A percentile compares a stretch with the other conserved stretches of the same genome.
Evolutionary conservation across 2,113 vertebrate genomes (phyloP).

Genomic region (Anoplopoma fimbria): DNA sequence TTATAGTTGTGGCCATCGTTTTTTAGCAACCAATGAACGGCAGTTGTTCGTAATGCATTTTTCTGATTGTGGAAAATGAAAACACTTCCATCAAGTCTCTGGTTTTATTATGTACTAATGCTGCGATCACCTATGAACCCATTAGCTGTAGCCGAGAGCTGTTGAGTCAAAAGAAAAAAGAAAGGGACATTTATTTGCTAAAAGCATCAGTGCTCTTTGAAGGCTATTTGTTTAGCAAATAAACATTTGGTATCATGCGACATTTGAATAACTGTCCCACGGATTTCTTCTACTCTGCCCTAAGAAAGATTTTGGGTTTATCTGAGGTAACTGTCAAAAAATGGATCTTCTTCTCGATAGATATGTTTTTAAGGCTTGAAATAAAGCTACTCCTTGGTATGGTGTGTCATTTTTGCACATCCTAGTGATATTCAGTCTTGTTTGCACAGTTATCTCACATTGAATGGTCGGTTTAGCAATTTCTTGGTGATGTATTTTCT

Average conservation of each 20-base stretch:
- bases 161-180: neutral
- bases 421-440: neutral
- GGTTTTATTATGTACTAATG: neutral
- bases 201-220: neutral
- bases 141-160: neutral
- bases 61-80: neutral
- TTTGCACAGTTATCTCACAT: neutral
- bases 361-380: neutral
- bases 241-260: too few relatives aligned
- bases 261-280: neutral
- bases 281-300: neutral
- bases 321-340: neutral
- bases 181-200: neutral
- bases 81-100: neutral
- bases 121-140: neutral
- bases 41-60: too few relatives aligned
- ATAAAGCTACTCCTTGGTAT: neutral
- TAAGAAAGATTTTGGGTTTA: neutral
- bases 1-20: too few relatives aligned
- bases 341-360: neutral
- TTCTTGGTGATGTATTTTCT: neutral
- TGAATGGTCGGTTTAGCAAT: neutral
- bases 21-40: too few relatives aligned
- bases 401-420: neutral
- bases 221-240: neutral